Evolutionary conservation across 2,797 vertebrate genomes (phyloP).

Genomic region (Tachyglossus aculeatus): DNA sequence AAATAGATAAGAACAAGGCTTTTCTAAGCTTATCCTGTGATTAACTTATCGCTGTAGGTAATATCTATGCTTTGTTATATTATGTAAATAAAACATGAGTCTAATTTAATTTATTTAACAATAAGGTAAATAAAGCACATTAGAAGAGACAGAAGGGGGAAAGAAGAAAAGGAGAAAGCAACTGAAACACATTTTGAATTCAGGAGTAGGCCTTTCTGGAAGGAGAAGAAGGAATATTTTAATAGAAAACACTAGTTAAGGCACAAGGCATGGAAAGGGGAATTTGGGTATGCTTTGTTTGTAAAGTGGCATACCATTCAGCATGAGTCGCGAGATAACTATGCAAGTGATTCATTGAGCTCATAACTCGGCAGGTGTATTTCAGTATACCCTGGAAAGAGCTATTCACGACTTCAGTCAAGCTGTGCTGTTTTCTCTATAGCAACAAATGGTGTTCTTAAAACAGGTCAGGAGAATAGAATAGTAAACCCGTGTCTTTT

Average conservation of each 20-base stretch:
- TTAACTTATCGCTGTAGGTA: conserved; percentile 32
- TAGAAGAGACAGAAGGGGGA: conserved; percentile 1
- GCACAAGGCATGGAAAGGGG: conserved; percentile 5
- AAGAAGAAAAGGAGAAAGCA: neutral
- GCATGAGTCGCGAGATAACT: conserved; percentile 47
- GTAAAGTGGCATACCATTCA: conserved; percentile 28
- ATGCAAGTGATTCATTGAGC: conserved; percentile 1
- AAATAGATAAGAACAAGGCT: conserved; percentile 1
- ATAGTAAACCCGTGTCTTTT: neutral
- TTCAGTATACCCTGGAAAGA: conserved; percentile 43
- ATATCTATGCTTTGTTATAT: conserved; percentile 33
- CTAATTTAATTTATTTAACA: conserved; percentile 28
- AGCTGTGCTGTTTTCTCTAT: conserved; percentile 72
- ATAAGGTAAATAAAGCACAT: conserved; percentile 23
- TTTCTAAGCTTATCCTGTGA: conserved; percentile 12
- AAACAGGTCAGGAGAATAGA: conserved; percentile 56
- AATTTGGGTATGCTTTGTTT: conserved; percentile 28
- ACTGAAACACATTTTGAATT: no score
- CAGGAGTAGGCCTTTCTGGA: conserved; percentile 5
- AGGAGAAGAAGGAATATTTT: neutral
- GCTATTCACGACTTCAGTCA: conserved; percentile 41
- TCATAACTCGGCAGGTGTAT: conserved; percentile 52
- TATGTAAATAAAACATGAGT: conserved; percentile 34
- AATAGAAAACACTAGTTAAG: conserved; percentile 27
- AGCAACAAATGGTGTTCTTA: conserved; percentile 49